A percentile compares a stretch with the other conserved stretches of the same genome.
phyloP scores from a whole-genome alignment of 2,113 vertebrate genomes.

The Numida meleagris region DNA sequence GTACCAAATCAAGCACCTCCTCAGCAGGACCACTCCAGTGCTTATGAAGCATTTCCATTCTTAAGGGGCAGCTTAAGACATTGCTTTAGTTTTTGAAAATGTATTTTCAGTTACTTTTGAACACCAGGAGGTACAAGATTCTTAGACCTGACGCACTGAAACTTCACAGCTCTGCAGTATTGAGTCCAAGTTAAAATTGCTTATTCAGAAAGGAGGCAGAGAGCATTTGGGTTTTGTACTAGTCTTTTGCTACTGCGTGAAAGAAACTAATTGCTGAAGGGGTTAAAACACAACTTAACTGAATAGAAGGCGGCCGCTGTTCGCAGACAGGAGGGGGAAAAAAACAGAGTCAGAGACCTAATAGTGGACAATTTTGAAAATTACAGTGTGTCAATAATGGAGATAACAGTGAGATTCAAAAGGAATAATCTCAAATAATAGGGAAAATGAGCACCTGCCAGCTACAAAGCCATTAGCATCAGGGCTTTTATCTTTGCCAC shows the following conservation, averaged over 20 bases:
- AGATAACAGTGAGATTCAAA: constrained; percentile 62
- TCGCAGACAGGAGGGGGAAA: constrained; percentile 1
- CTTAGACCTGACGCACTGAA: background rate
- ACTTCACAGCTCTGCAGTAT: background rate
- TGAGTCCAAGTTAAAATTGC: background rate
- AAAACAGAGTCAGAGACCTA: constrained; percentile 59
- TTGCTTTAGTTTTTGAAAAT: background rate
- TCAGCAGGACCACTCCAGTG: background rate
- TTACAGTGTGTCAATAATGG: constrained; percentile 66
- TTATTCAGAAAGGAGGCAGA: background rate
- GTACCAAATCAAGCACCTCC: constrained; percentile 6
- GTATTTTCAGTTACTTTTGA: background rate
- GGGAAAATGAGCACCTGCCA: constrained; percentile 64
- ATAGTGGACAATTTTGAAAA: constrained; percentile 73
- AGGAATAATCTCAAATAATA: constrained; percentile 59
- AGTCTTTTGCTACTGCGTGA: background rate
- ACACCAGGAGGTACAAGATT: background rate
- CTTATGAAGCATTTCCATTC: background rate
- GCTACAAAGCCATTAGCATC: constrained; percentile 63
- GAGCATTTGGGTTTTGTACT: background rate
- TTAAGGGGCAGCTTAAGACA: background rate
- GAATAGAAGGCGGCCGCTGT: constrained; percentile 16
- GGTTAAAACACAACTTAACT: constrained; percentile 58
- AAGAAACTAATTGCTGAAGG: constrained; percentile 27
- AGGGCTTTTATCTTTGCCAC: constrained; percentile 57